Base-by-base conservation (phyloP, 2,797 vertebrate genomes). In the Poecile montanus region DNA sequence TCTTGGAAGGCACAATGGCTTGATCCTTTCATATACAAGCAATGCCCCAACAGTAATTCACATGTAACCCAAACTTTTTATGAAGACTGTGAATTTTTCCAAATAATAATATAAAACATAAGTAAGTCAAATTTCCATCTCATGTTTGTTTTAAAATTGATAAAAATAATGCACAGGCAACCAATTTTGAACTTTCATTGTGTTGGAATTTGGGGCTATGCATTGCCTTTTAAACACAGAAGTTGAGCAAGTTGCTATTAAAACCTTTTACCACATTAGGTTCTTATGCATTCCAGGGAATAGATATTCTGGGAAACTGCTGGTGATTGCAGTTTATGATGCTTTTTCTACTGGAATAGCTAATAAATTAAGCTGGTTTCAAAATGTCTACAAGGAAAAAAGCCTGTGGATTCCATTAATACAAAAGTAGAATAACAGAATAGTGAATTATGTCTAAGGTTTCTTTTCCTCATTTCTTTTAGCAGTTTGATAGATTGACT, bases 311-410 rank as follows among this genome's bases (percentile, higher is more conserved):
- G 73, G 70, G 89, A 88, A 91, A 70, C 30, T 81, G 74, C 53
- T 76, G 45, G 56, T 88, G 80, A 86, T 53, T 88, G n/a, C 9
- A 53, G 34, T 91, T 84, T 81, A 88, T 91, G 58, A 56, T 82
- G 44, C 47, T 86, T 92, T 94, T 44, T 90, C 70, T 90, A 62
- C 82, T 84, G 70, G 70, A 93, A 90, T 22, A 88, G 44, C 40
- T 88, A 94, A 94, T 90, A 94, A 94, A 91, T 95, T 90, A 75
- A 45, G 6, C 40, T 70, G 32, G 16, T 81, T 94, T 95, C 30
- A 51, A 72, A 86, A 88, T 34, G 10, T n/a, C 60, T 50, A 66
- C 13, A 60, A 88, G 34, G 16, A 48, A 89, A 89, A 76, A 92
- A 88, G 42, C 19, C 47, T 62, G 47, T 70, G 36, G 25, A 86